A percentile compares a stretch with the other conserved stretches of the same genome.
Conservation (phyloP, 2,888 invertebrate species). For the Pemphredon lugubris region DNA sequence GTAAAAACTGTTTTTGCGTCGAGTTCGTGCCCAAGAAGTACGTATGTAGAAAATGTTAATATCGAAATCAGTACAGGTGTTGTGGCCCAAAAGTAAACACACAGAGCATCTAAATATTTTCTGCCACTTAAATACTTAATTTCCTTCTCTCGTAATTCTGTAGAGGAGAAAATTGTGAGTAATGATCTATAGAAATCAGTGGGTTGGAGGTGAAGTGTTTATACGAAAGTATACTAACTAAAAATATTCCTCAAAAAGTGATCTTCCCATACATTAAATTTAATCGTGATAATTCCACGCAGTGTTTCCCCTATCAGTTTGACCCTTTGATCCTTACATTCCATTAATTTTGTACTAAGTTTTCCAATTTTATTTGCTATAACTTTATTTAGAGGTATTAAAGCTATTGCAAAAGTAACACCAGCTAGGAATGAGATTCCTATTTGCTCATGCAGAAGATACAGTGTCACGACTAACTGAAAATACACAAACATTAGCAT, state of each 20-base stretch:
- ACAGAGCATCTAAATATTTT: slow-evolving; percentile 98
- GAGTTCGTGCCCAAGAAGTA: slow-evolving; percentile 88
- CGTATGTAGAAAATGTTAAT: slow-evolving; percentile 90
- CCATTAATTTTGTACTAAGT: slow-evolving; percentile 94
- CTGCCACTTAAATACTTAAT: slow-evolving; percentile 90
- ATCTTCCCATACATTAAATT: slow-evolving; percentile 96
- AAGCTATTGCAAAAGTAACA: slow-evolving; percentile 90
- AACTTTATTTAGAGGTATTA: slow-evolving; percentile 96
- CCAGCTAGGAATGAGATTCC: slow-evolving; percentile 96
- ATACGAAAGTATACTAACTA: slow-evolving; percentile 82
- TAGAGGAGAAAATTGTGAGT: slow-evolving; percentile 6
- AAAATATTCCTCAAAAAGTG: slow-evolving; percentile 89
- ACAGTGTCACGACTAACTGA: slow-evolving; percentile 90
- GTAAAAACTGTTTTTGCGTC: slow-evolving; percentile 97
- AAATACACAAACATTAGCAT: slow-evolving; percentile 69
- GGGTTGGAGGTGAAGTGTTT: no score
- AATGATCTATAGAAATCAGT: background rate
- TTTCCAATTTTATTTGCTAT: slow-evolving; percentile 94
- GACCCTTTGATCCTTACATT: slow-evolving; percentile 93
- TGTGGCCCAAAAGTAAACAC: slow-evolving; percentile 99
- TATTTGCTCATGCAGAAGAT: slow-evolving; percentile 92
- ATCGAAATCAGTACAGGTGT: slow-evolving; percentile 96
- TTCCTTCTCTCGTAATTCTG: slow-evolving; percentile 87
- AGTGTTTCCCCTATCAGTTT: slow-evolving; percentile 93
- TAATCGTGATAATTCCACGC: slow-evolving; percentile 93